Percentiles rank a stretch among this genome's conserved stretches.
Evolutionary conservation across 1,140 invertebrate genomes (phyloP).

Genomic region (Tetragnatha versicolor): DNA sequence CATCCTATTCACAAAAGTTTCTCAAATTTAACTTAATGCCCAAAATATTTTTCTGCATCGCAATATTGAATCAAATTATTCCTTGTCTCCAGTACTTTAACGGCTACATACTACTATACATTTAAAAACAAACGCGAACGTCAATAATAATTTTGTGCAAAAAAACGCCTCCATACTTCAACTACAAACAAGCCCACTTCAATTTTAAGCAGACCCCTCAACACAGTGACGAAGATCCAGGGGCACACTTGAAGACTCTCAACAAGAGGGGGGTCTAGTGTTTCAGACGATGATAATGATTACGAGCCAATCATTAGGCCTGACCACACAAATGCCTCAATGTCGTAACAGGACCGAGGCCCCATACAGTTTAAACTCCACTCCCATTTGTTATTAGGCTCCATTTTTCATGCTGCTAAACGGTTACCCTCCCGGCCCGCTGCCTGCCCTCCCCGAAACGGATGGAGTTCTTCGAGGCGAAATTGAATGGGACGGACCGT

Average conservation of each 20-base stretch:
- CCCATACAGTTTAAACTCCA: slow-evolving; percentile 38
- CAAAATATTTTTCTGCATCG: too few species aligned
- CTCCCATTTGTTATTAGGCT: slow-evolving; percentile 49
- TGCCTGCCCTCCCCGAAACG: neutral
- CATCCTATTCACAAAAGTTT: too few species aligned
- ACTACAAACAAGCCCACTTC: neutral
- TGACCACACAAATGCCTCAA: slow-evolving; percentile 50
- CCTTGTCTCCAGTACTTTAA: too few species aligned
- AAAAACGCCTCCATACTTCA: too few species aligned
- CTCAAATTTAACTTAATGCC: too few species aligned
- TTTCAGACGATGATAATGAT: slow-evolving; percentile 47
- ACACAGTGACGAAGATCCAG: neutral
- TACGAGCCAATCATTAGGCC: slow-evolving; percentile 42
- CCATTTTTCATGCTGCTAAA: slow-evolving; percentile 48
- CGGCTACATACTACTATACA: too few species aligned
- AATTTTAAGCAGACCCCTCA: neutral
- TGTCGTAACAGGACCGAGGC: slow-evolving; percentile 40
- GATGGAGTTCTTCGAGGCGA: too few species aligned
- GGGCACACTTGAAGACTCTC: slow-evolving; percentile 22
- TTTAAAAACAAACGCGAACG: too few species aligned
- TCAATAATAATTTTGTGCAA: too few species aligned
- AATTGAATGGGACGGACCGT: slow-evolving; percentile 6
- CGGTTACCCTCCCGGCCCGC: neutral
- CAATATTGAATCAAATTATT: too few species aligned
- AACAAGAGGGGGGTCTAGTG: slow-evolving; percentile 23